These are phyloP conservation scores for Acleris holmiana DNA, from an alignment of 2,888 invertebrate species.

Conservation along the genomic window DNA sequence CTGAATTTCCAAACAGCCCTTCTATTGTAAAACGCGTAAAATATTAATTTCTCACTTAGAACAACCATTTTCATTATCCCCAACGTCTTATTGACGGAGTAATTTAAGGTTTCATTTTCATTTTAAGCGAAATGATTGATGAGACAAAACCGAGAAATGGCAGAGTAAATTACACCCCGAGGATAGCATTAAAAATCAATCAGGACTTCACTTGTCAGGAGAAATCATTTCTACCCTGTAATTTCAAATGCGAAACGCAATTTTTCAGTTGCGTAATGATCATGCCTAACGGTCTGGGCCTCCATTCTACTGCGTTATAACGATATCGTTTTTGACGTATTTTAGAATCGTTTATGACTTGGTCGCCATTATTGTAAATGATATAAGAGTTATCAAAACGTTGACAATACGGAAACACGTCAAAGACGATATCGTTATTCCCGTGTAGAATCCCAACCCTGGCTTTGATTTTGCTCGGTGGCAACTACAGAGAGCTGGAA, in stretches of 20 bases:
- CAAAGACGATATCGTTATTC: no score
- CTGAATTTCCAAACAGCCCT: background rate
- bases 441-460: no score
- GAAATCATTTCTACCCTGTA: slow-evolving; percentile 12
- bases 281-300: no score
- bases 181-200: slow-evolving; percentile 40
- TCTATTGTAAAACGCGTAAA: background rate
- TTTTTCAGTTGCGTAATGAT: background rate
- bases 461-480: background rate
- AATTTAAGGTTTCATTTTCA: slow-evolving; percentile 22
- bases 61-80: slow-evolving; percentile 1
- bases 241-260: slow-evolving; percentile 1
- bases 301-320: no score
- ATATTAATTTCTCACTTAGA: slow-evolving; percentile 5
- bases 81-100: slow-evolving; percentile 12
- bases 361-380: no score
- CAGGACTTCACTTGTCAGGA: slow-evolving; percentile 15
- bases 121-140: slow-evolving; percentile 33
- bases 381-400: no score
- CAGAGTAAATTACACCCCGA: slow-evolving; percentile 27
- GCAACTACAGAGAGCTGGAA: background rate
- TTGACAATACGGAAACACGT: no score
- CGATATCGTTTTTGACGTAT: no score
- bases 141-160: slow-evolving; percentile 22
- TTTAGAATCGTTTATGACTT: no score